A percentile compares a stretch with the other conserved stretches of the same genome.
These are phyloP conservation scores for Centroberyx gerrardi DNA, from an alignment of 2,797 vertebrate genomes.

Conservation along the genomic window DNA sequence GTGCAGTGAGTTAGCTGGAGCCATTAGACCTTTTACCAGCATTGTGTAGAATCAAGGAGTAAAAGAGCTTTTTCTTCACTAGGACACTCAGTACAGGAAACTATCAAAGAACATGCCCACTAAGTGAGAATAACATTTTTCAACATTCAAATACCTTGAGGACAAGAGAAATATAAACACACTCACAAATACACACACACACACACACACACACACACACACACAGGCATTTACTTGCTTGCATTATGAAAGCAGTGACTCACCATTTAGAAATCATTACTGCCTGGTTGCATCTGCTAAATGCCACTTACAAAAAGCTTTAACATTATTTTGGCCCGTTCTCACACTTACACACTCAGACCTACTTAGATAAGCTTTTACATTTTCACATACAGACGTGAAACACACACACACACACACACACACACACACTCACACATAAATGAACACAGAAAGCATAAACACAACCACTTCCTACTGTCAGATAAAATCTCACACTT, in stretches of 20 bases:
- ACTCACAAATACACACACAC: not conserved
- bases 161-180: not conserved
- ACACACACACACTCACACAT: no score
- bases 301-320: no score
- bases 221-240: no score
- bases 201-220: not conserved
- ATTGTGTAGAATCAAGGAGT: not conserved
- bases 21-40: constrained; percentile 30
- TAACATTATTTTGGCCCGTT: no score
- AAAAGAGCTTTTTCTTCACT: constrained; percentile 1
- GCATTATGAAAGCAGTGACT: no score
- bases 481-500: no score
- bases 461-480: no score
- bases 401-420: no score
- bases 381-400: no score
- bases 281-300: no score
- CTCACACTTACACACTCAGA: not conserved
- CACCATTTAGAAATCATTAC: not conserved
- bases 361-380: not conserved
- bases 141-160: not conserved
- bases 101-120: not conserved
- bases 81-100: not conserved
- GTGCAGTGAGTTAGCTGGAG: constrained; percentile 29
- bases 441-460: no score
- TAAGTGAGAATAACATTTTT: not conserved